These are phyloP conservation scores for Tetranychus truncatus DNA, from an alignment of 2,888 invertebrate genomes.

Conservation along the genomic window DNA sequence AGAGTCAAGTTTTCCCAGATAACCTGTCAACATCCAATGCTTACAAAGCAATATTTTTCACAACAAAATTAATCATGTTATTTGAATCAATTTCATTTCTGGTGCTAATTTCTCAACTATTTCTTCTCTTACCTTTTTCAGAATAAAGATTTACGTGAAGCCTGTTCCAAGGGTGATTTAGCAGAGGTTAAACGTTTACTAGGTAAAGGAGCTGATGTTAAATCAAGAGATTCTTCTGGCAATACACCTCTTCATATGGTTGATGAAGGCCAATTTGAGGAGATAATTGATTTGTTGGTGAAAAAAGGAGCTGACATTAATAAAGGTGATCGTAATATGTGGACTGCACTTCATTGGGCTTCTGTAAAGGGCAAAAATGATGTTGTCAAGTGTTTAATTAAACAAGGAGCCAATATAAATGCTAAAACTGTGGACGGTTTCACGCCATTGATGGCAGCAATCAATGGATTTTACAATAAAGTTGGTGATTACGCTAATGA, in stretches of 20 bases:
- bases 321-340: constrained; percentile 8
- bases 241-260: constrained; percentile 10
- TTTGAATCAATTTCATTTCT: not conserved
- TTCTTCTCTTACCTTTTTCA: not conserved
- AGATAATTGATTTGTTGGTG: not conserved
- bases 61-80: not conserved
- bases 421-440: constrained; percentile 7
- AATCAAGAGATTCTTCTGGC: not conserved
- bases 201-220: not conserved
- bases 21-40: not conserved
- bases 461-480: constrained; percentile 6
- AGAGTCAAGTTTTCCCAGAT: not conserved
- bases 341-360: constrained; percentile 7
- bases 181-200: not conserved
- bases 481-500: constrained; percentile 5
- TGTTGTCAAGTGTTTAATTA: not conserved
- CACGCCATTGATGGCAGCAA: constrained; percentile 9
- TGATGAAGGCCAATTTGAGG: constrained; percentile 1
- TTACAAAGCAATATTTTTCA: not conserved
- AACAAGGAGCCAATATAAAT: not conserved
- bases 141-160: not conserved
- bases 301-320: constrained; percentile 7
- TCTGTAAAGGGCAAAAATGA: constrained; percentile 5
- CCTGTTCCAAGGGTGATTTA: constrained; percentile 7
- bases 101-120: not conserved